Percentiles rank a stretch among this genome's conserved stretches.
These are phyloP conservation scores for Ceriagrion tenellum DNA, from an alignment of 2,888 invertebrate genomes.

Conservation along the genomic window DNA sequence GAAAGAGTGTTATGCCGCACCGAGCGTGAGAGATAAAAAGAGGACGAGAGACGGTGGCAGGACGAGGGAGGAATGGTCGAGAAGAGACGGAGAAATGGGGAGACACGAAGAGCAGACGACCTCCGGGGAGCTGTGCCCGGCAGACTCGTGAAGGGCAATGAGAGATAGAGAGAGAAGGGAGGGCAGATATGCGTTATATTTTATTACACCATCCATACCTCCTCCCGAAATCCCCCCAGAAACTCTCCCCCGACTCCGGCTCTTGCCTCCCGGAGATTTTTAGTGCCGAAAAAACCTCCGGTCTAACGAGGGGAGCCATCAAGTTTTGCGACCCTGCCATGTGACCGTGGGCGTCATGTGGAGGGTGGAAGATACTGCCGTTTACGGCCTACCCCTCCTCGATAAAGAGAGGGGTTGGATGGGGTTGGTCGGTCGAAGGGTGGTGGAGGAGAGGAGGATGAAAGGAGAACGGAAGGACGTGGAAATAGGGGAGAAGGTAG, in stretches of 20 bases:
- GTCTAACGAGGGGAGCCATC: constrained; percentile 62
- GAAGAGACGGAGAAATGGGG: neutral
- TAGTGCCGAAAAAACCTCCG: constrained; percentile 17
- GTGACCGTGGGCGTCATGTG: constrained; percentile 19
- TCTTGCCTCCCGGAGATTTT: constrained; percentile 28
- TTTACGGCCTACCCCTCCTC: constrained; percentile 41
- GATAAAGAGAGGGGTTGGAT: neutral
- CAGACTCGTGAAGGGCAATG: neutral
- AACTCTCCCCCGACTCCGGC: neutral
- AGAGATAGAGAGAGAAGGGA: neutral
- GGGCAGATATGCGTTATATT: constrained; percentile 48
- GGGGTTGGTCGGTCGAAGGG: neutral
- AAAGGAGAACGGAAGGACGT: constrained; percentile 2
- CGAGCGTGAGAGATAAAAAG: neutral
- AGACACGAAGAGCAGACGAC: neutral
- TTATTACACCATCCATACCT: neutral
- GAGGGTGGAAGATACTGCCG: constrained; percentile 33
- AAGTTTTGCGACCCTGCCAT: constrained; percentile 51
- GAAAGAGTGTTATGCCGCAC: neutral
- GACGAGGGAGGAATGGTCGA: neutral
- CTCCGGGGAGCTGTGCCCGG: neutral
- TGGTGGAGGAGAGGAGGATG: neutral
- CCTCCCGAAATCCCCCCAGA: neutral
- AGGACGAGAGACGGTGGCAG: neutral
- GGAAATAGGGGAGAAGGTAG: neutral